Evolutionary conservation across 2,113 vertebrate genomes (phyloP).

Genomic region (Petromus typicus): DNA sequence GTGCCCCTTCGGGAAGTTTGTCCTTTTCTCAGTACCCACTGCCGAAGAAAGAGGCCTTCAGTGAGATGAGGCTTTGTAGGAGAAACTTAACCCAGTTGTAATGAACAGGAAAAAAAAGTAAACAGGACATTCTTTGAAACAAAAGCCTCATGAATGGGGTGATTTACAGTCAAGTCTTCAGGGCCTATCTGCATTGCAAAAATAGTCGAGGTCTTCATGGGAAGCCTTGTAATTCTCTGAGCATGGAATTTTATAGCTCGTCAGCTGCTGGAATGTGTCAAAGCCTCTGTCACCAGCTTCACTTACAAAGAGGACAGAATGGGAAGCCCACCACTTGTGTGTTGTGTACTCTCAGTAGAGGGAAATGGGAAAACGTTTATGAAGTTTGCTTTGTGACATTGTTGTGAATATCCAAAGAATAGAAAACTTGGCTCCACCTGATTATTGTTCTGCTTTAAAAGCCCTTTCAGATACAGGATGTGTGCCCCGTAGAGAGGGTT

Average conservation of each 20-base stretch:
- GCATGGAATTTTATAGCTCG: background rate
- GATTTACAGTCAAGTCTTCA: background rate
- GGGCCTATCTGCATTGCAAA: background rate
- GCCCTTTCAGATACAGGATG: background rate
- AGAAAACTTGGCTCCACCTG: background rate
- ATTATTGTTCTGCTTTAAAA: background rate
- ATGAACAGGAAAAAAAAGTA: background rate
- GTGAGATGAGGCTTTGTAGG: constrained; percentile 14
- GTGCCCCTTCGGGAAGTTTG: background rate
- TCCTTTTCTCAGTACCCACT: constrained; percentile 20
- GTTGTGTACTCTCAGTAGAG: background rate
- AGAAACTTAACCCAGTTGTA: background rate
- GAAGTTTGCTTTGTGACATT: background rate
- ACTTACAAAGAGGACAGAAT: background rate
- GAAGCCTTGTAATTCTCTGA: background rate
- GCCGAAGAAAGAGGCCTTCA: background rate
- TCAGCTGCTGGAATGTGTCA: background rate
- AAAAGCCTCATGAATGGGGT: background rate
- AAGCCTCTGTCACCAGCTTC: background rate
- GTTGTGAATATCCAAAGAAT: background rate
- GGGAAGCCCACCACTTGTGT: background rate
- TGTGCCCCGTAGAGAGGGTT: background rate
- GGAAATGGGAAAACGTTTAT: background rate
- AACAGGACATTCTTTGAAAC: background rate
- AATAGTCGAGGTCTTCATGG: background rate